Evolutionary conservation across 2,888 invertebrate genomes (phyloP), one percentile per base, ranked within the genome.

Genomic region (Hydrotaea diabolus): DNA sequence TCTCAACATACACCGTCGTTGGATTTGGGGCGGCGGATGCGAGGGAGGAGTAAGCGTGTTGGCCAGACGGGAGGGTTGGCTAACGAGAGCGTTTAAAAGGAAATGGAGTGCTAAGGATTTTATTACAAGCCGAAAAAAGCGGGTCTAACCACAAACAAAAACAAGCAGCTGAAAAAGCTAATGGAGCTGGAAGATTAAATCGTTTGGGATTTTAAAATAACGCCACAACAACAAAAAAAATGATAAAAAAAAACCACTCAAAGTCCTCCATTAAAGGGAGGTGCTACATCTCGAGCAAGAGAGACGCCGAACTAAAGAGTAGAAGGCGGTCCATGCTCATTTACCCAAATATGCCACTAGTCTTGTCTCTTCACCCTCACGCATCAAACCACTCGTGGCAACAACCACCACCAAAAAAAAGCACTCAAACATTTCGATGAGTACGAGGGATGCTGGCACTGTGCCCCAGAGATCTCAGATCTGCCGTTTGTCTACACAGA

Each of bases 111-210:
- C 83, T 81, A 86, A 83, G 82, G 75, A 83, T 78, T 83, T 83
- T 76, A 78, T 76, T 80, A 73, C 46, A 79, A 62, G 15, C 4
- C 66, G 39, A 64, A 75, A 74, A 57, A 80, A 76, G 62, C 59
- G 76, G 76, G 73, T 85, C 77, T 79, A 79, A 85, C 85, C 82
- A 80, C 82, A 85, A 82, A 77, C 21, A 73, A 72, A 82, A 85
- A 81, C 43, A 71, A 77, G 79, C 77, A 85, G 79, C 79, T 73
- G 36, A 69, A 71, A 82, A 82, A 85, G 74, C 85, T 85, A 85
- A 85, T 85, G 85, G 85, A 85, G 82, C 85, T 85, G 82, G 82
- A 85, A 85, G 79, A 82, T 85, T 85, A 85, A 85, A 85, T 85
- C 82, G 85, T 80, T 77, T 17, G 69, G 23, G 82, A 77, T 82